Base-by-base conservation (phyloP, 2,888 invertebrate genomes). In the Lasioglossum oenotherae region DNA sequence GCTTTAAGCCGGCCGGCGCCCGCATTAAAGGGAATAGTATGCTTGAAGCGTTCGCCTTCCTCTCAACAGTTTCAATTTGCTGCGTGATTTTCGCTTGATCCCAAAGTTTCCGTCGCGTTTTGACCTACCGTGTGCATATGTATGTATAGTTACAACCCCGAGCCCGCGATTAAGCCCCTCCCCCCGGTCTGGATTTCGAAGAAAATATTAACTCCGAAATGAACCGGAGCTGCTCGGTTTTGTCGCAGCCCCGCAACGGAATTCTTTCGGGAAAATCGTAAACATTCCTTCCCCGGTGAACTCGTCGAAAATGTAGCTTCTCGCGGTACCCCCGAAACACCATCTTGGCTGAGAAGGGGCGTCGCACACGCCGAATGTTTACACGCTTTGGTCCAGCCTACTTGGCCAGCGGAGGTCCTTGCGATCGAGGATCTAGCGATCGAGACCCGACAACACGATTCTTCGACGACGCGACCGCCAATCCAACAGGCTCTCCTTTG, bases 11-110 rank as follows among this genome's bases (percentile, higher is more conserved):
- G 92, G 92, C 92, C 93, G 93, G 93, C 92, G 93, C 92, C 92
- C 92, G 91, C 89, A 88, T 93, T 93, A 93, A 93, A 93, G 93
- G 91, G 93, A 93, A 93, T 93, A 57, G 57, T 57, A 91, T 92
- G 90, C 85, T 90, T 86, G 80, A 89, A 90, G 85, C 86, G 71
- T 49, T 60, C 71, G 35, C 49, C 38, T 10, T 38, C 23, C 4
- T 38, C 27, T 12, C 41, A 19, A 27, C 72, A 46, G 79, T 85
- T 82, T 67, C 23, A 41, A 76, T 3, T 35, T 5, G 53, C n/a
- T 19, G 31, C 38, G 64, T 53, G n/a, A 73, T 73, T 53, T 74
- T 41, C 23, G 14, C 3, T 16, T 5, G 41, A n/a, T 57, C 27
- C 27, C 16, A 31, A 64, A 5, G 31, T 16, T 27, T 16, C 2